Percentiles rank a stretch among this genome's conserved stretches.
phyloP scores from a whole-genome alignment of 2,888 invertebrate genomes.

The Nesidiocoris tenuis region DNA sequence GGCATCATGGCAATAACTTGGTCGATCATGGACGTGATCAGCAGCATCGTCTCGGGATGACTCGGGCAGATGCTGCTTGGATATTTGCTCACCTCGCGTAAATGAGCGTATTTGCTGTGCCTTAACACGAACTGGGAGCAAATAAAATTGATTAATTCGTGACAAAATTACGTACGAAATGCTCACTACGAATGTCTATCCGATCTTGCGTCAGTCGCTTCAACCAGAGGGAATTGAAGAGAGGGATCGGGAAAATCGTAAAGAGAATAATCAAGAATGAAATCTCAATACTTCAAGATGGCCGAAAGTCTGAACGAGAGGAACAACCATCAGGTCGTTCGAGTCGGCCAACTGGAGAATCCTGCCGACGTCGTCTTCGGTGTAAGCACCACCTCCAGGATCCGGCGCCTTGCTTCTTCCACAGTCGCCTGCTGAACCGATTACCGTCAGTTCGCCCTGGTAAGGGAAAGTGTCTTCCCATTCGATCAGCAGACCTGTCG shows the following conservation, averaged over 20 bases:
- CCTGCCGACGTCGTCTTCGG: conserved; percentile 64
- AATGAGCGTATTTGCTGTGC: conserved; percentile 63
- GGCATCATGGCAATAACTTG: conserved; percentile 68
- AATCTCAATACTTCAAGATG: conserved; percentile 79
- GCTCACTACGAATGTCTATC: too few relatives aligned
- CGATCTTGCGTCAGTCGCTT: too few relatives aligned
- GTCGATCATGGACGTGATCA: conserved; percentile 68
- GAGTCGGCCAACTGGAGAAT: conserved; percentile 67
- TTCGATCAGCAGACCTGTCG: conserved; percentile 78
- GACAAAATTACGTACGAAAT: not conserved
- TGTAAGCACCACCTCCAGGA: conserved; percentile 63
- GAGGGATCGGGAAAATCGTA: too few relatives aligned
- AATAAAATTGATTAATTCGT: conserved; percentile 46
- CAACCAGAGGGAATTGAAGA: too few relatives aligned
- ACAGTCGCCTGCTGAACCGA: conserved; percentile 49
- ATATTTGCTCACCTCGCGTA: conserved; percentile 67
- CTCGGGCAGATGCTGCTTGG: conserved; percentile 76
- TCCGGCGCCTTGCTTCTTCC: conserved; percentile 52
- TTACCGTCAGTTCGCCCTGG: conserved; percentile 56
- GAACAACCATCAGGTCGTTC: conserved; percentile 66
- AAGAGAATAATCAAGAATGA: not conserved
- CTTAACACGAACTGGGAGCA: conserved; percentile 67
- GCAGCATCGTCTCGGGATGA: conserved; percentile 61
- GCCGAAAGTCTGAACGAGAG: conserved; percentile 83
- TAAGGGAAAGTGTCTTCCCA: conserved; percentile 92